These are phyloP conservation scores for Varroa destructor DNA, from an alignment of 1,140 invertebrate genomes.

Conservation along the genomic window DNA sequence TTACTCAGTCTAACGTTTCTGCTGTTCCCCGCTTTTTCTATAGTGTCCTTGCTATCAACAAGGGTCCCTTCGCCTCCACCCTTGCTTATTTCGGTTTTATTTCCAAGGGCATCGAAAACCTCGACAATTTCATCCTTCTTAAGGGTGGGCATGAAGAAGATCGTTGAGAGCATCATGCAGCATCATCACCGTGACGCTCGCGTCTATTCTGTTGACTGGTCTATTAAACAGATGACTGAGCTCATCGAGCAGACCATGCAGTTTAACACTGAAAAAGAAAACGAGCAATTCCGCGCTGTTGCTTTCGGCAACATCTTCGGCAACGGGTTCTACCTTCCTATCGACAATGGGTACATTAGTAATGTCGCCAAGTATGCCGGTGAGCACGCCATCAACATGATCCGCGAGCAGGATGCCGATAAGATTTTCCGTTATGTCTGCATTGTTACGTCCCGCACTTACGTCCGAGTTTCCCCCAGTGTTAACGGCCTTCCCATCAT, in stretches of 20 bases:
- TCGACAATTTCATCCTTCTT: slow-evolving; percentile 11
- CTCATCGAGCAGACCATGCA: slow-evolving; percentile 16
- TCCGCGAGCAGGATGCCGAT: background rate
- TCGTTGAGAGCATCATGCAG: slow-evolving; percentile 22
- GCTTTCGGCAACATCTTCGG: slow-evolving; percentile 4
- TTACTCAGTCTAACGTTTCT: slow-evolving; percentile 17
- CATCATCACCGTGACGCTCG: slow-evolving; percentile 8
- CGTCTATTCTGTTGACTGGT: background rate
- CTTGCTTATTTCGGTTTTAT: background rate
- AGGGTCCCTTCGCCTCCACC: slow-evolving; percentile 24
- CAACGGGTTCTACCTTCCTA: slow-evolving; percentile 14
- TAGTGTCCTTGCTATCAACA: background rate
- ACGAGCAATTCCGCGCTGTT: background rate
- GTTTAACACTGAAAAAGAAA: slow-evolving; percentile 6
- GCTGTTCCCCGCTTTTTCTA: slow-evolving; percentile 12
- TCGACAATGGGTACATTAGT: slow-evolving; percentile 21
- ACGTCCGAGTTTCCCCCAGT: slow-evolving; percentile 13
- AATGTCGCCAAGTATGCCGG: slow-evolving; percentile 9
- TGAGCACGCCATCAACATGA: background rate
- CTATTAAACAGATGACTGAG: slow-evolving; percentile 1
- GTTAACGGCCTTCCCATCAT: slow-evolving; percentile 22
- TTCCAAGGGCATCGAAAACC: slow-evolving; percentile 14
- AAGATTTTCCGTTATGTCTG: slow-evolving; percentile 19
- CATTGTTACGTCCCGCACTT: slow-evolving; percentile 10
- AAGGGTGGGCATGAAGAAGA: slow-evolving; percentile 20